These are phyloP conservation scores for Oriolus oriolus DNA, from an alignment of 2,113 vertebrate species.

Conservation along the genomic window DNA sequence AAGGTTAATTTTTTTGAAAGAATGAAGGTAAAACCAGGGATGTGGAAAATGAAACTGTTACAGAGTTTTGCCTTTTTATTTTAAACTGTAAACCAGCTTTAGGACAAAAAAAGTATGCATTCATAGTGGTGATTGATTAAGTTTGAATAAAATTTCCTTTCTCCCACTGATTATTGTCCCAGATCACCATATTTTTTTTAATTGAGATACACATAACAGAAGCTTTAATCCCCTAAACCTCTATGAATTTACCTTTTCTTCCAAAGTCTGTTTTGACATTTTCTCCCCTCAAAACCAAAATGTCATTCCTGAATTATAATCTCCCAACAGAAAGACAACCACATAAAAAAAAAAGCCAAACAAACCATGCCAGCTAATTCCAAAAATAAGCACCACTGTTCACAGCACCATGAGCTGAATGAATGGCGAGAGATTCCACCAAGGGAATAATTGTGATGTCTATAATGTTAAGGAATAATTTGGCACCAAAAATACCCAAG, in stretches of 20 bases:
- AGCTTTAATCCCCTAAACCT: background rate
- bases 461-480: constrained; percentile 57
- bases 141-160: background rate
- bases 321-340: constrained; percentile 3
- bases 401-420: constrained; percentile 18
- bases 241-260: constrained; percentile 16
- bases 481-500: constrained; percentile 59
- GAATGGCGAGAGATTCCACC: constrained; percentile 67
- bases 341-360: background rate
- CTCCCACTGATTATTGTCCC: background rate
- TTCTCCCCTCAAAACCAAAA: constrained; percentile 6
- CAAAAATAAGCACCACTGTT: constrained; percentile 17
- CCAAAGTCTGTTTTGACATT: background rate
- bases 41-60: background rate
- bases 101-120: background rate
- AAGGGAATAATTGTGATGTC: constrained; percentile 53
- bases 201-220: background rate
- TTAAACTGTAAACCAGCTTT: background rate
- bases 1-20: background rate
- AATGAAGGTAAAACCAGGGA: background rate
- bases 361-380: background rate
- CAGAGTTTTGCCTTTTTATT: background rate
- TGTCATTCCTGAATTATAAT: constrained; percentile 26
- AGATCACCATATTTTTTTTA: background rate
- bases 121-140: background rate